Evolutionary conservation across 2,797 vertebrate species (phyloP), one percentile per base, ranked within the genome.

Genomic region (Anomalospiza imberbis): DNA sequence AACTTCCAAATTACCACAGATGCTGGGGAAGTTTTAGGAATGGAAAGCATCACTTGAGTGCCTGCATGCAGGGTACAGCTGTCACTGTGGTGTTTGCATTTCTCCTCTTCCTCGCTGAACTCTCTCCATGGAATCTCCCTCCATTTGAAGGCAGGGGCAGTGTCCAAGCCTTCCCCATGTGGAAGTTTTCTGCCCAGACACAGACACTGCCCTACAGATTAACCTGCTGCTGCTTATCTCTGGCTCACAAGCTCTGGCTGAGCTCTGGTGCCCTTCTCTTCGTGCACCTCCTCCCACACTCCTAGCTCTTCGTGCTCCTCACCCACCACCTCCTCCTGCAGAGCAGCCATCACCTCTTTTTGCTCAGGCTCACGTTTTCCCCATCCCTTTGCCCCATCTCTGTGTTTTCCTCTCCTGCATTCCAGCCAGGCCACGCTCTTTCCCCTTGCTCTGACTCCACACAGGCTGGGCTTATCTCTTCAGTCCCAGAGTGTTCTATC

Each of bases 1-100:
- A 80, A 13, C 28, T 45, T 54, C 17, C 42, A 48, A 3, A n/a
- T 14, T 21, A 89, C 57, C 17, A 40, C 13, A 54, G 66, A 31
- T 12, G 19, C 14, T 67, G 55, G 26, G 82, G 18, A 76, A 26
- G 6, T 44, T 73, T 75, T 51, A 44, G 1, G 1, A 38, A 19
- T 57, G 12, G 24, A 70, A 48, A 74, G 55, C 13, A 44, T 11
- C 9, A 53, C 16, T 17, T 40, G 24, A 55, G 31, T 25, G 36
- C 17, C 60, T 47, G 34, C 12, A 7, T 0, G 47, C 12, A 54
- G 34, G 31, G 42, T 12, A 25, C 53, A 34, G 54, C 45, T 51
- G 34, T 17, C 40, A 6, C 3, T 4, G 29, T 0, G 0, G 2
- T 18, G 3, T 1, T 1, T 10, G 38, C 34, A 68, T 34, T 66